Evolutionary conservation across 1,140 invertebrate species (phyloP).

Genomic region (Drosophila obscura): DNA sequence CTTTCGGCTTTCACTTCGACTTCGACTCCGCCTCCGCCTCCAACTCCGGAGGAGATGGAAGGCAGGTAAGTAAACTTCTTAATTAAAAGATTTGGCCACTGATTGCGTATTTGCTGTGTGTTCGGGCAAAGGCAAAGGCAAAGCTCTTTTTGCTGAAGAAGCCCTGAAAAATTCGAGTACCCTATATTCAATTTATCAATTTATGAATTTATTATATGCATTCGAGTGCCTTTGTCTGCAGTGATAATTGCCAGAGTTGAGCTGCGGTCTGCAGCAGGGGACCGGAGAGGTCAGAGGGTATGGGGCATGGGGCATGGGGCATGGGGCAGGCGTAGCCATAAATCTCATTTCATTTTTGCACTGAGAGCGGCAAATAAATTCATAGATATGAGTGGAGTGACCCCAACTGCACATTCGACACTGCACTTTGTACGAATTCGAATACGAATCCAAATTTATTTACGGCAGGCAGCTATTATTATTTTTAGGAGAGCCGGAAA

Average conservation of each 20-base stretch:
- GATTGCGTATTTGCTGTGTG: constrained; percentile 49
- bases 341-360: constrained; percentile 35
- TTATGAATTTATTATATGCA: constrained; percentile 45
- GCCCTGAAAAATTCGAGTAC: constrained; percentile 5
- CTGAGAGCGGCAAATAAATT: constrained; percentile 41
- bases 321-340: constrained; percentile 18
- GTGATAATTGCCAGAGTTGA: constrained; percentile 32
- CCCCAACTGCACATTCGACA: constrained; percentile 18
- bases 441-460: constrained; percentile 9
- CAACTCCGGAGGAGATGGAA: background rate
- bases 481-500: constrained; percentile 7
- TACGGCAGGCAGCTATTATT: constrained; percentile 1
- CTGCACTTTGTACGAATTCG: constrained; percentile 14
- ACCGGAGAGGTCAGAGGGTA: background rate
- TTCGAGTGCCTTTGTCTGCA: constrained; percentile 44
- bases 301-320: background rate
- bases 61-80: constrained; percentile 46
- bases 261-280: constrained; percentile 12
- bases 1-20: background rate
- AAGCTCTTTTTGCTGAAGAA: background rate
- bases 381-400: constrained; percentile 40
- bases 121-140: background rate
- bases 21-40: background rate
- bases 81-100: constrained; percentile 64
- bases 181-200: constrained; percentile 46